Conservation (phyloP, 2,888 invertebrate genomes). For the Drosophila recens region DNA sequence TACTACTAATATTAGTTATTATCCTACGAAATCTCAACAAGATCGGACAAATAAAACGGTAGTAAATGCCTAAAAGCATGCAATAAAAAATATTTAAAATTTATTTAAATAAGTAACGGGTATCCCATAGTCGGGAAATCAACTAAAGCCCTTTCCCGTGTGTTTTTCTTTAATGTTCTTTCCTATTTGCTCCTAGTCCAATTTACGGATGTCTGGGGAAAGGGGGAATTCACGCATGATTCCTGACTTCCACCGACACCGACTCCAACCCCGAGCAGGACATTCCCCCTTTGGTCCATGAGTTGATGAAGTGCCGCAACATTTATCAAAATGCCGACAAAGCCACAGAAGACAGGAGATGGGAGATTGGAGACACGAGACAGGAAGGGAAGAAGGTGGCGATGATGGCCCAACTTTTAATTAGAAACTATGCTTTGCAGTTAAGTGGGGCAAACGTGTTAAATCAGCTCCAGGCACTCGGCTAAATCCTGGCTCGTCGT, state of each 20-base stretch:
- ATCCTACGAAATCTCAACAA: no score
- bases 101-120: no score
- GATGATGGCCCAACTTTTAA: slow-evolving; percentile 56
- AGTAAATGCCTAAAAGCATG: no score
- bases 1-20: no score
- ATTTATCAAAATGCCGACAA: slow-evolving; percentile 53
- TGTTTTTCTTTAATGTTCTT: neutral
- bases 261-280: neutral
- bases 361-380: neutral
- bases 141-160: no score
- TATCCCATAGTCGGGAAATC: no score
- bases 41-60: no score
- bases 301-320: slow-evolving; percentile 34
- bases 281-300: neutral
- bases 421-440: slow-evolving; percentile 57
- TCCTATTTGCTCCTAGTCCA: no score
- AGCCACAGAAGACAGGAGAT: slow-evolving; percentile 3
- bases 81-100: no score
- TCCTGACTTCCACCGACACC: neutral
- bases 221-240: neutral
- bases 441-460: slow-evolving; percentile 41
- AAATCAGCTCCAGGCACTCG: slow-evolving; percentile 21
- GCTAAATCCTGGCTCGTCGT: neutral
- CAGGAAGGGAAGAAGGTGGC: no score
- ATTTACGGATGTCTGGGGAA: neutral